Evolutionary conservation across 2,888 invertebrate species (phyloP), one percentile per base, ranked within the genome.

Genomic region (Melanostoma mellinum): DNA sequence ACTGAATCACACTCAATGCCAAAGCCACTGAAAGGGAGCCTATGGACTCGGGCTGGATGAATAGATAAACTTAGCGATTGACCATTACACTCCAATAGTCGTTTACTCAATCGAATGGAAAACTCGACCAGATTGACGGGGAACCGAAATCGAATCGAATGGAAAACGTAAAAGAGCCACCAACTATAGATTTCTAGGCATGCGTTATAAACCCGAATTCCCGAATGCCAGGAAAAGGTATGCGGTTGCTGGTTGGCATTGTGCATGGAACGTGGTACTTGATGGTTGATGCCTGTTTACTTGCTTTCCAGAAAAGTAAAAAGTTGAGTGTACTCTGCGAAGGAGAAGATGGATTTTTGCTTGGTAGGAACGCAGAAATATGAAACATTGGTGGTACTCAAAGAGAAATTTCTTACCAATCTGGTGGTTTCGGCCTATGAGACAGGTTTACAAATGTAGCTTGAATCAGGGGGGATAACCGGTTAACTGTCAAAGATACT

Each of bases 1-100:
- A 89, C 88, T 88, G 88, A 89, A 89, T 87, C 87, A 85, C 87
- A 88, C 88, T 88, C 88, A 88, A 86, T 87, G 88, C 50, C 79
- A 67, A 50, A 79, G 71, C 74, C 84, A 79, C 69, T 75, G 63
- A 53, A 67, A 79, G 82, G 71, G 77, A 75, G 79, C 78, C 84
- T 67, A 61, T 71, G 74, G 84, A 61, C 74, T 84, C 79, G 42
- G 73, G 63, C 84, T 84, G 75, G 78, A 75, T 84, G 76, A 65
- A 63, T 71, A 60, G 85, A 61, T 79, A 79, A 79, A 80, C 85
- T 46, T 56, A 56, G 56, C 79, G 63, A 63, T 63, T 85, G 85
- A 85, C 85, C 85, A 85, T 79, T 84, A 79, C 84, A 84, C 84
- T 84, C 74, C 84, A 44, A 69, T 69, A 67, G 79, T 67, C 74